A percentile compares a stretch with the other conserved stretches of the same genome.
Evolutionary conservation across 2,888 invertebrate genomes (phyloP).

Genomic region (Drosophila fungiperda): DNA sequence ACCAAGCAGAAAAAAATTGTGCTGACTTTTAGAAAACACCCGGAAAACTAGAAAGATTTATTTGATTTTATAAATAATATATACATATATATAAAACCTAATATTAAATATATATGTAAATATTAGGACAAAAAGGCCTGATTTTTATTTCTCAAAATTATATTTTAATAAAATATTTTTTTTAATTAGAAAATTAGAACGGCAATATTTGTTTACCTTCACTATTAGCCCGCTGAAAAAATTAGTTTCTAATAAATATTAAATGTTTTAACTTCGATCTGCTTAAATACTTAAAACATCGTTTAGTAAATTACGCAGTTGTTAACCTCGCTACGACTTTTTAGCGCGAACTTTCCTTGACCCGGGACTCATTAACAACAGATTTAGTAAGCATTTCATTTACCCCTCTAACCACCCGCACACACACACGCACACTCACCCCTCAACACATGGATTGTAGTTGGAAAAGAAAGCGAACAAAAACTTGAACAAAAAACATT

Average conservation of each 20-base stretch:
- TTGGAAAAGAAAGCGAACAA: constrained; percentile 13
- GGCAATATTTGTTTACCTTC: not conserved
- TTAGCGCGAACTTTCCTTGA: constrained; percentile 1
- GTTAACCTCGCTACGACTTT: constrained; percentile 6
- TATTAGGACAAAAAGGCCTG: too few species aligned
- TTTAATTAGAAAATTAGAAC: too few species aligned
- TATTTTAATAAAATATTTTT: too few species aligned
- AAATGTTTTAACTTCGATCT: not conserved
- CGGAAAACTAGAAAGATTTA: too few species aligned
- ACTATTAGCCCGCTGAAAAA: not conserved
- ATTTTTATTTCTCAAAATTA: too few species aligned
- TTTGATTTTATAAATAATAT: too few species aligned
- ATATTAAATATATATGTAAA: too few species aligned
- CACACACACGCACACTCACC: not conserved
- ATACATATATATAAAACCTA: too few species aligned
- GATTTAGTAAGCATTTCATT: constrained; percentile 4
- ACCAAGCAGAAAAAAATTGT: not conserved
- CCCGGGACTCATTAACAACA: constrained; percentile 19
- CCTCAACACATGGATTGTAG: not conserved
- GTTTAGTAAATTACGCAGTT: constrained; percentile 1
- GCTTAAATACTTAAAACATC: not conserved
- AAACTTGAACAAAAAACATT: constrained; percentile 33
- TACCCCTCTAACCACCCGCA: not conserved
- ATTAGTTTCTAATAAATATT: not conserved
- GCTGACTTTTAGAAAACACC: not conserved